Percentiles rank a stretch among this genome's conserved stretches.
phyloP scores from a whole-genome alignment of 2,888 invertebrate species.

The Limnephilus lunatus region DNA sequence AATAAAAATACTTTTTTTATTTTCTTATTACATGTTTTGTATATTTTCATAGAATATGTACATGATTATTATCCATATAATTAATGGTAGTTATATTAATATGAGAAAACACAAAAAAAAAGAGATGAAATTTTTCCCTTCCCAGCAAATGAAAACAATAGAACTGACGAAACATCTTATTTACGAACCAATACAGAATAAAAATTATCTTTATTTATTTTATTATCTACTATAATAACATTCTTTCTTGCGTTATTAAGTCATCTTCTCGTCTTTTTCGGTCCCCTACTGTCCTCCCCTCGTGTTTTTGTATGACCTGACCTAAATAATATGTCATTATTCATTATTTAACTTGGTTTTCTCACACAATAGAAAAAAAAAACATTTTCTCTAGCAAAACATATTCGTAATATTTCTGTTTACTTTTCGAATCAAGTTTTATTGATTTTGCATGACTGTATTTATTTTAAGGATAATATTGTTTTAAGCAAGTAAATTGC shows the following conservation, averaged over 20 bases:
- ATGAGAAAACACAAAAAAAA: not conserved
- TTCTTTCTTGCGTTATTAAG: not conserved
- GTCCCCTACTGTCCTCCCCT: not conserved
- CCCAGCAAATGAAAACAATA: not conserved
- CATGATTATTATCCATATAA: too few species aligned
- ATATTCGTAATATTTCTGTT: not conserved
- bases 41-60: too few species aligned
- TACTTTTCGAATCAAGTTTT: not conserved
- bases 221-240: not conserved
- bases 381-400: not conserved
- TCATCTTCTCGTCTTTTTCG: not conserved
- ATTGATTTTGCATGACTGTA: not conserved
- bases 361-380: not conserved
- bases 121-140: not conserved
- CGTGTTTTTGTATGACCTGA: not conserved
- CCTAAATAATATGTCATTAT: not conserved
- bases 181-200: not conserved
- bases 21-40: too few species aligned
- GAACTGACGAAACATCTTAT: not conserved
- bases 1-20: too few species aligned
- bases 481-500: not conserved
- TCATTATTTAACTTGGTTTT: not conserved
- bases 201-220: not conserved
- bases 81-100: not conserved
- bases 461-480: not conserved